Base-by-base conservation (phyloP, 2,888 invertebrate species). In the Cataglyphis rosenhaueri region DNA sequence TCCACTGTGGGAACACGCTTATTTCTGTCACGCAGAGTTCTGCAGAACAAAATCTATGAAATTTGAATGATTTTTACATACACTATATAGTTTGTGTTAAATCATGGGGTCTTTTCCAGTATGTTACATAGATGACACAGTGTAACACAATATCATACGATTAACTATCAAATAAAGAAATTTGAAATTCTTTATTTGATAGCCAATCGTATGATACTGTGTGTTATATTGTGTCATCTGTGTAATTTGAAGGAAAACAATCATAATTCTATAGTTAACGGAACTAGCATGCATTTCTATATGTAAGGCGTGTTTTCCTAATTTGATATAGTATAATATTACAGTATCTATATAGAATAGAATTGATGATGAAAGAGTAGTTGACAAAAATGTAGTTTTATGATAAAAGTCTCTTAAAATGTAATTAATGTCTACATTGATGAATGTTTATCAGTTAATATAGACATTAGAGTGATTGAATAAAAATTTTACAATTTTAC, bases 11-110 rank as follows among this genome's bases (percentile, higher is more conserved):
- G 18, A 0, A 52, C 52, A 52, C 8, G n/a, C 32, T 48, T 65
- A 66, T 75, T 83, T 66, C 71, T 75, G 71, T 70, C 71, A 29
- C 15, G 2, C 21, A 68, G 4, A 15, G 15, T 25, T 44, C 21
- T 41, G 21, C 64, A 9, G 1, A 48, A n/a, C 12, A 66, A 18
- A 48, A 66, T 32, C n/a, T 48, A 32, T 21, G 2, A 12, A n/a
- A 21, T 21, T 25, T 15, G 41, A 75, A 12, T n/a, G 21, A 12
- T 5, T 21, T 32, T 38, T 1, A 2, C 2, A 29, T 21, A 32
- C 12, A 0, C 1, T 8, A 18, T 18, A 9, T 75, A 25, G 48
- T 52, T 38, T 9, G 10, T 8, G 4, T 52, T 25, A 6, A 35
- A 25, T 21, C 29, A 29, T 29, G 29, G 29, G 29, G 0, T 29